Evolutionary conservation across 1,140 invertebrate genomes (phyloP).

Genomic region (Condylostylus longicornis): DNA sequence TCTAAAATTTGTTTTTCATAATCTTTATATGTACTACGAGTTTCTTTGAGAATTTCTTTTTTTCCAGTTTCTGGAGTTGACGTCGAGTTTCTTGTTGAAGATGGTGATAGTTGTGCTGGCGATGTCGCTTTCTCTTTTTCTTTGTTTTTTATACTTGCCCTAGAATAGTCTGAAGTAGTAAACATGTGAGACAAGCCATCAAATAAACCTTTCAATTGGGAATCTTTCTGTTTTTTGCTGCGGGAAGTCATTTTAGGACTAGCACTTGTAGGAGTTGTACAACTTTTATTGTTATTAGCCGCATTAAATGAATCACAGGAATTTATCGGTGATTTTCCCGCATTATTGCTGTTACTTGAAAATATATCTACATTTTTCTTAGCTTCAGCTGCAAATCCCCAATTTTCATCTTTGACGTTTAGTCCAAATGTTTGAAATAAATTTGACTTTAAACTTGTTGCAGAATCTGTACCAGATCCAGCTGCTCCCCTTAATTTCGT

Average conservation of each 20-base stretch:
- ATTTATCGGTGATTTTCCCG: too few species aligned
- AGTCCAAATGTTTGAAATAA: conserved; percentile 5
- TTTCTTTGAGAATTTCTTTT: conserved; percentile 31
- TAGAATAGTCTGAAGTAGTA: conserved; percentile 44
- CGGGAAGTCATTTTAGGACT: too few species aligned
- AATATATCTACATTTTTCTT: conserved; percentile 36
- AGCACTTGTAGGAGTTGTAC: too few species aligned
- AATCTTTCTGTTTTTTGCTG: conserved; percentile 4
- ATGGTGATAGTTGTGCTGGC: neutral
- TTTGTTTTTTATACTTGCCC: conserved; percentile 22
- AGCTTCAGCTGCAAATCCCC: conserved; percentile 62
- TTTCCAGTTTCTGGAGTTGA: conserved; percentile 5
- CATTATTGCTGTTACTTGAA: conserved; percentile 18
- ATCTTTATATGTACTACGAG: conserved; percentile 31
- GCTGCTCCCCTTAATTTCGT: neutral
- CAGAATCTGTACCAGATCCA: conserved; percentile 16
- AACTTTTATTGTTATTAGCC: conserved; percentile 5
- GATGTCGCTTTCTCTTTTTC: neutral
- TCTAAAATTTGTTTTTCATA: conserved; percentile 15
- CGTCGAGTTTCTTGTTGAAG: neutral
- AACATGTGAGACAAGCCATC: conserved; percentile 76
- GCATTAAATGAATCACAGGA: conserved; percentile 2
- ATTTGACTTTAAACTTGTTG: conserved; percentile 24
- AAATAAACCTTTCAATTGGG: conserved; percentile 57
- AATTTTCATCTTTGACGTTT: conserved; percentile 39